phyloP scores from a whole-genome alignment of 1,140 invertebrate genomes.

The Medauroidea extradentata region DNA sequence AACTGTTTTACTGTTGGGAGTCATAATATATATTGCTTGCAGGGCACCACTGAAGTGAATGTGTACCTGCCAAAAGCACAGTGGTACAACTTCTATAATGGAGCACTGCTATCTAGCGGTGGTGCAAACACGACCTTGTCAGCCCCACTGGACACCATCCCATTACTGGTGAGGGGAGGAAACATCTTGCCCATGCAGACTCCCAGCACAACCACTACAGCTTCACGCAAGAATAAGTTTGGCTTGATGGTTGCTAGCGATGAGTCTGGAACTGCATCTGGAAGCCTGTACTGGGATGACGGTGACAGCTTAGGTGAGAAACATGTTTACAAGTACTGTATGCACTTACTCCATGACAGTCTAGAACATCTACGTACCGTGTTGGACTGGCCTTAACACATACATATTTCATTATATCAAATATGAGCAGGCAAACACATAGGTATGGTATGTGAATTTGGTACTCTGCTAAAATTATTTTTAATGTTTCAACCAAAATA shows the following conservation, averaged over 20 bases:
- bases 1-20: no score
- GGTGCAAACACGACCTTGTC: constrained; percentile 49
- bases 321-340: no score
- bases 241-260: constrained; percentile 44
- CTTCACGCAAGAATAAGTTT: constrained; percentile 49
- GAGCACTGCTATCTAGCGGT: constrained; percentile 42
- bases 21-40: no score
- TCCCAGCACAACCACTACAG: constrained; percentile 58
- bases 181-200: constrained; percentile 64
- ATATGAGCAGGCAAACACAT: no score
- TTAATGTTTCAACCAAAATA: no score
- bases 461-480: no score
- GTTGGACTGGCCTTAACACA: no score
- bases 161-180: constrained; percentile 65
- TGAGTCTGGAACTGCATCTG: constrained; percentile 36
- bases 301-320: constrained; percentile 42
- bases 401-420: no score
- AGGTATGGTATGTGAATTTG: no score
- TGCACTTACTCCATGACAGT: no score
- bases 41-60: constrained; percentile 44
- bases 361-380: no score
- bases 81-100: constrained; percentile 69
- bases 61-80: constrained; percentile 64
- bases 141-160: constrained; percentile 59
- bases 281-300: constrained; percentile 51